Percentiles rank a stretch among this genome's conserved stretches.
Conservation (phyloP, 2,888 invertebrate genomes). For the Bellardia bayeri region DNA sequence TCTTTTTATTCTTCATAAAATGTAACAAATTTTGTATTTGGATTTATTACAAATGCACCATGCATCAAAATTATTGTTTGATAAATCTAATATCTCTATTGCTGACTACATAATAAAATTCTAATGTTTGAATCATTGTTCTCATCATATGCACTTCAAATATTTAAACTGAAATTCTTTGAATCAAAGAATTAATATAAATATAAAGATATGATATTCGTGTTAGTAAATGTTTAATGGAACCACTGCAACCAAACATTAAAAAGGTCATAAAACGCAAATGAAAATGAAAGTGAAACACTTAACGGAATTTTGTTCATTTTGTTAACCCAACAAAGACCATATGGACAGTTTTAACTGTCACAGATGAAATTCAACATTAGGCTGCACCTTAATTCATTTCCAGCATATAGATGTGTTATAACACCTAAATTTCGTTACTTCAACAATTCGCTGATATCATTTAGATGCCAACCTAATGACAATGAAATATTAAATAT, state of each 20-base stretch:
- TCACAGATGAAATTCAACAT: neutral
- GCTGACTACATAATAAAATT: too few species aligned
- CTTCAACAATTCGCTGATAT: neutral
- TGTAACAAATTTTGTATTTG: too few species aligned
- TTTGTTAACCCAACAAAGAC: neutral
- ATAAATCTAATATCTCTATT: too few species aligned
- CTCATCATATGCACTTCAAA: neutral
- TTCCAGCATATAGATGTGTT: neutral
- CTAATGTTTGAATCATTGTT: too few species aligned
- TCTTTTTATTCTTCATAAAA: too few species aligned
- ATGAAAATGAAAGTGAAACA: slow-evolving; percentile 1
- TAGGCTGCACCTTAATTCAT: neutral
- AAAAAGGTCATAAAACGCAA: slow-evolving; percentile 3
- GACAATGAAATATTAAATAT: neutral
- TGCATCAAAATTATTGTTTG: too few species aligned
- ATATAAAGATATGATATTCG: neutral
- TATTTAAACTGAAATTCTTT: neutral
- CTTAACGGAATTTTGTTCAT: slow-evolving; percentile 1
- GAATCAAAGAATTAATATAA: slow-evolving; percentile 1
- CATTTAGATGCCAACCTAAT: neutral
- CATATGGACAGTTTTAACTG: slow-evolving; percentile 1
- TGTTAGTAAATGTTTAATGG: neutral
- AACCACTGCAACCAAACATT: neutral
- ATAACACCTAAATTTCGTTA: neutral
- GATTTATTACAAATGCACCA: too few species aligned